Evolutionary conservation across 2,888 invertebrate species (phyloP).

Genomic region (Blastobasis lacticolella): DNA sequence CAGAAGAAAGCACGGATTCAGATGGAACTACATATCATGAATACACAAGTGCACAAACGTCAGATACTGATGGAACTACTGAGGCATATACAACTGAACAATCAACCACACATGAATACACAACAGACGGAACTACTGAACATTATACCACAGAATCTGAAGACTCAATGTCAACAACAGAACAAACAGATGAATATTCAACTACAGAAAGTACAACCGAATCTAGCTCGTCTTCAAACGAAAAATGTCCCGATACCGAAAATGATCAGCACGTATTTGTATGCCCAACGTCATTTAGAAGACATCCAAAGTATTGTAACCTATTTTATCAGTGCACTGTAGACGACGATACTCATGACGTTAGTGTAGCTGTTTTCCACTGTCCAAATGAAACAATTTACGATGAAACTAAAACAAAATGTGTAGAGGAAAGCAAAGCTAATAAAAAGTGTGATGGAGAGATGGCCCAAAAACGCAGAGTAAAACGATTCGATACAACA

Average conservation of each 20-base stretch:
- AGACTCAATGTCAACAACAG: constrained; percentile 18
- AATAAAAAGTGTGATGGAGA: constrained; percentile 72
- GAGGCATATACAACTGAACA: constrained; percentile 15
- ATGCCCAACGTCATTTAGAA: constrained; percentile 87
- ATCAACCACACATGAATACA: constrained; percentile 21
- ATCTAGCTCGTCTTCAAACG: constrained; percentile 27
- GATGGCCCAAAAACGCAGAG: constrained; percentile 68
- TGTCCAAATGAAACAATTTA: constrained; percentile 86
- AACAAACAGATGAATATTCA: constrained; percentile 7
- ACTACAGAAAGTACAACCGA: constrained; percentile 25
- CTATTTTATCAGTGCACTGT: constrained; percentile 88
- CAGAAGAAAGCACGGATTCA: constrained; percentile 14
- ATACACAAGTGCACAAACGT: too few relatives aligned
- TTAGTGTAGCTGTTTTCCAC: constrained; percentile 82
- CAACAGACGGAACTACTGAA: constrained; percentile 17
- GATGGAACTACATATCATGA: constrained; percentile 4
- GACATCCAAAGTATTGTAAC: constrained; percentile 88
- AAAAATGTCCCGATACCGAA: constrained; percentile 73
- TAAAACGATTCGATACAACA: constrained; percentile 66
- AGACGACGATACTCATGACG: constrained; percentile 76
- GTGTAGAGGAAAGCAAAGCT: constrained; percentile 77
- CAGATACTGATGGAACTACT: constrained; percentile 8
- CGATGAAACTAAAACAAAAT: constrained; percentile 81
- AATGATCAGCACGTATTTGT: constrained; percentile 82
- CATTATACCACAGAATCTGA: constrained; percentile 16